Percentiles rank a stretch among this genome's conserved stretches.
Evolutionary conservation across 2,888 invertebrate genomes (phyloP).

Genomic region (Auanema sp.): DNA sequence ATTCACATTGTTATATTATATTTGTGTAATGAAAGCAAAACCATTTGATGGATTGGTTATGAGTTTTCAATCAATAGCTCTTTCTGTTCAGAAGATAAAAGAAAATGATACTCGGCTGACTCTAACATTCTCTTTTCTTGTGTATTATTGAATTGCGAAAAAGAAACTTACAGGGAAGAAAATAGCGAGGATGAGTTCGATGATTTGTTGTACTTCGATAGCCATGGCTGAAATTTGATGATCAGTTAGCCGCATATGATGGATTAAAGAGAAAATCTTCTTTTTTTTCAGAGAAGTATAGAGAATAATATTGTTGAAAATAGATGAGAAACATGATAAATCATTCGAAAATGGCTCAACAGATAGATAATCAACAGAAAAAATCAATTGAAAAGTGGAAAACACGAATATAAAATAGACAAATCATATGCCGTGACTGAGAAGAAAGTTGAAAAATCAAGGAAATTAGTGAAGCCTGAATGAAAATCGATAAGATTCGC

Average conservation of each 20-base stretch:
- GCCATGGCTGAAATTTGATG: slow-evolving; percentile 34
- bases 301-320: background rate
- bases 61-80: background rate
- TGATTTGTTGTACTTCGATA: slow-evolving; percentile 57
- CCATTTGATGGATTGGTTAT: no score
- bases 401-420: background rate
- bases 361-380: background rate
- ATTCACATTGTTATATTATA: no score
- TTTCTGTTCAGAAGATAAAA: background rate
- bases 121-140: no score
- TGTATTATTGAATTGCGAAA: no score
- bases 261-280: background rate
- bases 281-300: no score
- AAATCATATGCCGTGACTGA: background rate
- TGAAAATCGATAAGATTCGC: background rate
- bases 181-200: slow-evolving; percentile 60
- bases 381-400: no score
- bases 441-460: background rate
- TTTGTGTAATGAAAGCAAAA: no score
- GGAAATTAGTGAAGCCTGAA: background rate
- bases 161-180: slow-evolving; percentile 58
- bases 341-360: background rate
- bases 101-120: no score
- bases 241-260: no score
- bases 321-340: background rate